A percentile compares a stretch with the other conserved stretches of the same genome.
These are phyloP conservation scores for Sprattus sprattus DNA, from an alignment of 2,113 vertebrate species.

Conservation along the genomic window DNA sequence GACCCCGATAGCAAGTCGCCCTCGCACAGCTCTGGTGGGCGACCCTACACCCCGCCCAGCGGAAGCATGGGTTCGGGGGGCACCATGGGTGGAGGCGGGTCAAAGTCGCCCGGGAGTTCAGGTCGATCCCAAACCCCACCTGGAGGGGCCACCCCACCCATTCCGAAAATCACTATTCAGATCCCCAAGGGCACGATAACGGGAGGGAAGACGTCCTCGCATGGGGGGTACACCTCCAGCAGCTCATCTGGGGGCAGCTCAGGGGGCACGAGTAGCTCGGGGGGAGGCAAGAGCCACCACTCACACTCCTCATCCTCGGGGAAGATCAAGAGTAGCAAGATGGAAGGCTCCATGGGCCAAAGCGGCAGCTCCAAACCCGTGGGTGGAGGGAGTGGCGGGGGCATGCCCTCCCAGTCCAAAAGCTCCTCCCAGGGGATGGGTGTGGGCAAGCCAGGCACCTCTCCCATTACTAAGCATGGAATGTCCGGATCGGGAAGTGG, in stretches of 20 bases:
- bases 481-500: slow-evolving; percentile 74
- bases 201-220: slow-evolving; percentile 90
- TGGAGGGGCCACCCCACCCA: slow-evolving; percentile 89
- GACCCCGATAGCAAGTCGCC: slow-evolving; percentile 94
- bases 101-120: slow-evolving; percentile 94
- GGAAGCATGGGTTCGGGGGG: slow-evolving; percentile 81
- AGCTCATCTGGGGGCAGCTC: slow-evolving; percentile 77
- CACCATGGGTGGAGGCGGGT: slow-evolving; percentile 84
- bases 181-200: slow-evolving; percentile 93
- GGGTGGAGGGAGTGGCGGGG: slow-evolving; percentile 69
- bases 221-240: slow-evolving; percentile 89
- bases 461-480: slow-evolving; percentile 92
- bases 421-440: slow-evolving; percentile 85
- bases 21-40: slow-evolving; percentile 87
- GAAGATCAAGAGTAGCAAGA: slow-evolving; percentile 92
- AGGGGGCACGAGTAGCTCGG: slow-evolving; percentile 58
- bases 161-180: slow-evolving; percentile 98
- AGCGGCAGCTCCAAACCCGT: slow-evolving; percentile 83
- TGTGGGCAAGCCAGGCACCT: slow-evolving; percentile 87
- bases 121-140: slow-evolving; percentile 95
- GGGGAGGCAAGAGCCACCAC: slow-evolving; percentile 92
- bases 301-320: slow-evolving; percentile 90
- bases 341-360: slow-evolving; percentile 84
- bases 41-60: slow-evolving; percentile 92
- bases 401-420: slow-evolving; percentile 79